Conservation (phyloP, 2,797 vertebrate species). For the Lepilemur ruficaudatus region DNA sequence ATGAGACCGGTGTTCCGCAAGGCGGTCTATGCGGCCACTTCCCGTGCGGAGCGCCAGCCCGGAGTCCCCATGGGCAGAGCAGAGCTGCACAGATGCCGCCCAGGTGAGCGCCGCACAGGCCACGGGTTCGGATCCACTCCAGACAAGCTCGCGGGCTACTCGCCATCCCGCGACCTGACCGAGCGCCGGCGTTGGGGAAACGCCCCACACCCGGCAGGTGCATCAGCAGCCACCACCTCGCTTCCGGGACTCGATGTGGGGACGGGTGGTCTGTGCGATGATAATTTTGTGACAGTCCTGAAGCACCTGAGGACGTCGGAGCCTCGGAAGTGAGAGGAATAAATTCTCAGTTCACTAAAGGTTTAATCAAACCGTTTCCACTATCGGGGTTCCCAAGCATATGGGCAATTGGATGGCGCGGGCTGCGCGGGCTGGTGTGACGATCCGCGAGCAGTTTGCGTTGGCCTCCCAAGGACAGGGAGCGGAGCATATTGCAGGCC, state of each 20-base stretch:
- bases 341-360: not conserved
- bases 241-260: rapidly evolving
- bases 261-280: rapidly evolving
- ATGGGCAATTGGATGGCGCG: rapidly evolving
- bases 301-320: not conserved
- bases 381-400: not conserved
- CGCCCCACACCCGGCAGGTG: rapidly evolving
- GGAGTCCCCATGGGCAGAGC: rapidly evolving
- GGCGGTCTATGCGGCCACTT: rapidly evolving
- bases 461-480: rapidly evolving
- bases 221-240: rapidly evolving
- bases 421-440: not conserved
- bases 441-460: not conserved
- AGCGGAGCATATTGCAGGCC: rapidly evolving
- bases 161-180: rapidly evolving
- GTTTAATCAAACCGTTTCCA: not conserved
- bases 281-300: rapidly evolving
- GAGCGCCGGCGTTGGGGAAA: not conserved
- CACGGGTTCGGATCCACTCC: rapidly evolving
- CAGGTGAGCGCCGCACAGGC: rapidly evolving
- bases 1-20: rapidly evolving
- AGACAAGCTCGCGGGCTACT: rapidly evolving
- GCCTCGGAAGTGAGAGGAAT: not conserved
- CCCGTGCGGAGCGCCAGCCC: rapidly evolving
- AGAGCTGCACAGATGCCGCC: rapidly evolving